Conservation (phyloP, 2,797 vertebrate species). For the Xenopus petersii region DNA sequence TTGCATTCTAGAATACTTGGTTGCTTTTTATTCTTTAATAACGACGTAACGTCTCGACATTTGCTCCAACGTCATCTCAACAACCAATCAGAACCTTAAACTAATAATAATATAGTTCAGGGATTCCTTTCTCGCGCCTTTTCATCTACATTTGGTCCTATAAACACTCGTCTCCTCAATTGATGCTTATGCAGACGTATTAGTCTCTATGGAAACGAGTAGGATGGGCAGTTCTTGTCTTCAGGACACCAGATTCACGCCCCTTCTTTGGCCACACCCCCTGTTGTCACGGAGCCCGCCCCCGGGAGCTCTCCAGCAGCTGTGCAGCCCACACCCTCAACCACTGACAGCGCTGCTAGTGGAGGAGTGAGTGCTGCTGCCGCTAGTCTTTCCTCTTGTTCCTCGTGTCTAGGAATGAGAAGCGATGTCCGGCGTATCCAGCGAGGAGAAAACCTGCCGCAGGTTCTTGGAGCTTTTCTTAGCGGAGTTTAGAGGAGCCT, state of each 20-base stretch:
- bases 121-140: too few relatives aligned
- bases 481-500: slow-evolving; percentile 89
- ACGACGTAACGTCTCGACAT: too few relatives aligned
- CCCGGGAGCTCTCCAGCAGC: slow-evolving; percentile 24
- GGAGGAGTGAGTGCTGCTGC: background rate
- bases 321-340: background rate
- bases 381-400: background rate
- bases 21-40: too few relatives aligned
- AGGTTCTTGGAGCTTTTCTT: slow-evolving; percentile 95
- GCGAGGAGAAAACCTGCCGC: slow-evolving; percentile 96
- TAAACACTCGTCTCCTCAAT: background rate
- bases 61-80: too few relatives aligned
- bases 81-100: too few relatives aligned
- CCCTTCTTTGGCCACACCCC: background rate
- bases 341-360: slow-evolving; percentile 12
- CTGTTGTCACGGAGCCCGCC: slow-evolving; percentile 1
- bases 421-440: slow-evolving; percentile 82
- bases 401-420: slow-evolving; percentile 78
- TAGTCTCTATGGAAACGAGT: slow-evolving; percentile 9
- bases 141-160: too few relatives aligned
- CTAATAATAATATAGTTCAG: too few relatives aligned
- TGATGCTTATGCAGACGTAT: background rate
- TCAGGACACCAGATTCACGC: background rate
- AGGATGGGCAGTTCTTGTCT: background rate
- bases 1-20: too few relatives aligned